These are phyloP conservation scores for Drosophila nigricruria DNA, from an alignment of 2,888 invertebrate species.

Conservation along the genomic window DNA sequence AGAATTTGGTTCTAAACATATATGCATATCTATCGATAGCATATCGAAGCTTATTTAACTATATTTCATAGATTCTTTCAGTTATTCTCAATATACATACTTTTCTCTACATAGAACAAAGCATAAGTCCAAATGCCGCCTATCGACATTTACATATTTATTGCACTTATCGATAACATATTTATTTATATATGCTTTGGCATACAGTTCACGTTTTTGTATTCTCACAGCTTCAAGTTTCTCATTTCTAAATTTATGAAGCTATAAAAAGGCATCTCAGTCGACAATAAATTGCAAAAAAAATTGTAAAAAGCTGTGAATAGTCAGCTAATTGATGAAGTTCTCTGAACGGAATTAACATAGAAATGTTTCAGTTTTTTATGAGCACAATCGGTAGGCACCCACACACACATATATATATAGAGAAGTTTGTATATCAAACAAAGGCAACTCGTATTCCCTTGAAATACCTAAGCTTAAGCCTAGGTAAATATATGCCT, in stretches of 20 bases:
- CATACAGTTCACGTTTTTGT: neutral
- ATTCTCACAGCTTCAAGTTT: neutral
- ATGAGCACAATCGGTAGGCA: neutral
- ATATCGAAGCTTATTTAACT: neutral
- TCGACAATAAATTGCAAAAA: conserved; percentile 2
- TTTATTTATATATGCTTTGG: neutral
- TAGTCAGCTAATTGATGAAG: conserved; percentile 8
- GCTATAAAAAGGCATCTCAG: conserved; percentile 11
- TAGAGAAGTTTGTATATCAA: conserved; percentile 1
- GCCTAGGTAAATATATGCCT: conserved; percentile 21
- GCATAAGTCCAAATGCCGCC: neutral
- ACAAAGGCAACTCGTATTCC: conserved; percentile 7
- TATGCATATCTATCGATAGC: neutral
- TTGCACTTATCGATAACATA: conserved; percentile 3
- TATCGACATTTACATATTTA: conserved; percentile 7
- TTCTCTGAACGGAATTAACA: conserved; percentile 2
- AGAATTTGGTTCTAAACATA: too few species aligned
- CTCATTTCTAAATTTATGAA: conserved; percentile 28
- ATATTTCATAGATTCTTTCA: neutral
- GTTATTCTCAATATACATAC: neutral
- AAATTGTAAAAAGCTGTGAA: conserved; percentile 13
- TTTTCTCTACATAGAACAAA: neutral
- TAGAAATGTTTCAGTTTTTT: conserved; percentile 8
- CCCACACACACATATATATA: neutral
- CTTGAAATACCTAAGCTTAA: conserved; percentile 32